Evolutionary conservation across 1,140 invertebrate species (phyloP).

Genomic region (Drosophila mojavensis): DNA sequence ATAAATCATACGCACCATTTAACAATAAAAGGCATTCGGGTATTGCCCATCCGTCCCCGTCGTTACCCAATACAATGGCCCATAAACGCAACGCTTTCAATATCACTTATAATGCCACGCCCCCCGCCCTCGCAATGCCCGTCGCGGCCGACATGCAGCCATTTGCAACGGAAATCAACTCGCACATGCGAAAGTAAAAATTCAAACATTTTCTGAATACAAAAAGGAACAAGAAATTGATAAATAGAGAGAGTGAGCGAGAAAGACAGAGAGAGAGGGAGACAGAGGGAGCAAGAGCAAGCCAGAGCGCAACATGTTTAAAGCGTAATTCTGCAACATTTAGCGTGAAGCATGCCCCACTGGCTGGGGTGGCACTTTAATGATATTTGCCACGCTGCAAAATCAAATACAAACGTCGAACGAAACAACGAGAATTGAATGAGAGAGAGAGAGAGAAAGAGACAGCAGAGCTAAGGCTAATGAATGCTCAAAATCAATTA

Average conservation of each 20-base stretch:
- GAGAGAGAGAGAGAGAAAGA: neutral
- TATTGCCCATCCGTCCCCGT: conserved; percentile 39
- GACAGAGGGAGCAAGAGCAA: conserved; percentile 10
- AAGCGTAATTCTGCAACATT: conserved; percentile 73
- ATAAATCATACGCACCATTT: conserved; percentile 82
- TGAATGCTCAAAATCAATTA: conserved; percentile 79
- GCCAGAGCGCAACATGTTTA: conserved; percentile 52
- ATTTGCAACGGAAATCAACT: conserved; percentile 82
- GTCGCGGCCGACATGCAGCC: conserved; percentile 25
- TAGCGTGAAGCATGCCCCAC: conserved; percentile 43
- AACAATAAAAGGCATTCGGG: conserved; percentile 69
- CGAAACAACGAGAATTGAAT: too few relatives aligned
- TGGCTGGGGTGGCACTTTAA: neutral
- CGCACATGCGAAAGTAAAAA: conserved; percentile 81
- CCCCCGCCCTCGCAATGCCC: neutral
- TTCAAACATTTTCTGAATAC: conserved; percentile 65
- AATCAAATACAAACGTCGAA: conserved; percentile 49
- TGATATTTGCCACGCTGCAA: conserved; percentile 26
- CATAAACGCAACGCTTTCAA: conserved; percentile 77
- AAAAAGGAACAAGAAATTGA: conserved; percentile 15
- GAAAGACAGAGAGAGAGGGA: neutral
- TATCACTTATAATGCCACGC: conserved; percentile 74
- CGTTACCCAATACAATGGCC: conserved; percentile 69
- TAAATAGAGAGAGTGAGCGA: conserved; percentile 7
- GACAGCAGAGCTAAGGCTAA: conserved; percentile 52